Percentiles rank a stretch among this genome's conserved stretches.
Evolutionary conservation across 2,113 vertebrate species (phyloP).

Genomic region (Tachycineta bicolor): DNA sequence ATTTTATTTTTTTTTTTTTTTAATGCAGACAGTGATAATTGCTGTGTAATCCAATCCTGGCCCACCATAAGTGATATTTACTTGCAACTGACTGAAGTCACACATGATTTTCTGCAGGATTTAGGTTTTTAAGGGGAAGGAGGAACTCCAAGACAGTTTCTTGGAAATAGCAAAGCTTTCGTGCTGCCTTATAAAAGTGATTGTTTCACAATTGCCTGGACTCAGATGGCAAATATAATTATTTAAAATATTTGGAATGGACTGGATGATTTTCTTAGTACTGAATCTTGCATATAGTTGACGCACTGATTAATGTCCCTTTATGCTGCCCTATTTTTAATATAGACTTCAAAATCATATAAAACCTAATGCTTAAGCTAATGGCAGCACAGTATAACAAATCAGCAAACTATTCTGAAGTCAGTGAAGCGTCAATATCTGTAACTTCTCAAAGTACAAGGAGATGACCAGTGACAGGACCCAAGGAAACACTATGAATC

Average conservation of each 20-base stretch:
- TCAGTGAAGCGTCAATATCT: too few relatives aligned
- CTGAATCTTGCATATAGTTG: not conserved
- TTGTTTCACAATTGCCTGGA: not conserved
- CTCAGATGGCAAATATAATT: fast-evolving
- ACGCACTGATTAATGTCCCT: not conserved
- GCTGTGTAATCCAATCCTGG: not conserved
- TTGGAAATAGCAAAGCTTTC: not conserved
- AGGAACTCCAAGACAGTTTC: not conserved
- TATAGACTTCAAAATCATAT: not conserved
- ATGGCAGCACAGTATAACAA: not conserved
- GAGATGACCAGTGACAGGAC: not conserved
- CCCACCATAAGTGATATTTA: fast-evolving
- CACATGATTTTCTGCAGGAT: fast-evolving
- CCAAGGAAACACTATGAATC: not conserved
- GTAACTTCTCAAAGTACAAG: fast-evolving
- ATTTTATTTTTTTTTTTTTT: not conserved
- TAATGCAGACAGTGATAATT: not conserved
- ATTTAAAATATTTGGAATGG: not conserved
- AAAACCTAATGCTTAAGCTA: not conserved
- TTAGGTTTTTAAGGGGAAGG: not conserved
- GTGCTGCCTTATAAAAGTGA: not conserved
- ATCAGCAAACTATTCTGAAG: not conserved
- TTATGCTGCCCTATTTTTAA: not conserved
- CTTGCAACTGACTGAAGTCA: not conserved
- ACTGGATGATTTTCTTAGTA: not conserved